These are phyloP conservation scores for Drosophila nr. perissopoda DNA, from an alignment of 2,888 invertebrate species.

Conservation along the genomic window DNA sequence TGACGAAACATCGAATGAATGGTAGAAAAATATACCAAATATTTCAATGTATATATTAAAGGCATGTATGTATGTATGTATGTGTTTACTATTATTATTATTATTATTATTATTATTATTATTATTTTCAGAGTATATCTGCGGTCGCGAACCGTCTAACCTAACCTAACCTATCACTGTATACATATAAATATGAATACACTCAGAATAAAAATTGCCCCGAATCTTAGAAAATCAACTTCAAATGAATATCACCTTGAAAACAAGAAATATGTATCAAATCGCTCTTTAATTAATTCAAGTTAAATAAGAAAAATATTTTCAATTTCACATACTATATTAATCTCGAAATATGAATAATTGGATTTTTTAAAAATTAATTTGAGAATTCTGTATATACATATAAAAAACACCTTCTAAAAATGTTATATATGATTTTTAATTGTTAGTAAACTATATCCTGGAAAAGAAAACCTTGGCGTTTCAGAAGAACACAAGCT, in stretches of 20 bases:
- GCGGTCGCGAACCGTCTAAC: not conserved
- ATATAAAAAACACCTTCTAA: not conserved
- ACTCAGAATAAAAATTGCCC: too few relatives aligned
- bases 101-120: too few relatives aligned
- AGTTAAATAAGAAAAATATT: not conserved
- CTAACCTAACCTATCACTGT: not conserved
- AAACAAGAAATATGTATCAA: not conserved
- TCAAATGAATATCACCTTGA: not conserved
- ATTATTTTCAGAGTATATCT: not conserved
- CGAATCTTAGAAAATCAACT: not conserved
- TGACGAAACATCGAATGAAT: not conserved
- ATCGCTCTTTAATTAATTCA: not conserved
- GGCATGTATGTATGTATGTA: not conserved
- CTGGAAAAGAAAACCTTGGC: not conserved
- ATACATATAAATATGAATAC: not conserved
- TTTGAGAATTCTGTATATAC: not conserved
- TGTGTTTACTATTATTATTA: not conserved
- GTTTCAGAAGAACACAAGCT: not conserved
- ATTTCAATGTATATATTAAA: not conserved
- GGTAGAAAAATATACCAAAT: not conserved
- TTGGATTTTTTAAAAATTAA: not conserved
- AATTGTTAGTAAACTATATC: not conserved
- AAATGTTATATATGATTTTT: too few relatives aligned
- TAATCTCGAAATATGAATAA: too few relatives aligned
- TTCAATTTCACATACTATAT: not conserved